Percentiles rank a stretch among this genome's conserved stretches.
These are phyloP conservation scores for Thysanoteuthis rhombus DNA, from an alignment of 2,888 invertebrate genomes.

Conservation along the genomic window DNA sequence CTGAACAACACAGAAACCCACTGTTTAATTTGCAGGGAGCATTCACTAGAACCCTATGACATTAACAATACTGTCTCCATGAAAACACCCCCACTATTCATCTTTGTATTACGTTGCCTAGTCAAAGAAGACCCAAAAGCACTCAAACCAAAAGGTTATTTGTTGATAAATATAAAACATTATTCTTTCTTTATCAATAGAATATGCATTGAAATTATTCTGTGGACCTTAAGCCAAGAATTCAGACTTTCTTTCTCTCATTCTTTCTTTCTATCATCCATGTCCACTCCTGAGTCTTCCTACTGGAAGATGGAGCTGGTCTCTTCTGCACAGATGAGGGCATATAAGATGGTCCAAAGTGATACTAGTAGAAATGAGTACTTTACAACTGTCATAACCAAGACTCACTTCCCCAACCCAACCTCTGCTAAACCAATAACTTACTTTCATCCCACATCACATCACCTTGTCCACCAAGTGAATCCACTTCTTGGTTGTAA, in stretches of 20 bases:
- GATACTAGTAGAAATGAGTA: not conserved
- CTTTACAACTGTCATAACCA: not conserved
- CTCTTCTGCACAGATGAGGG: not conserved
- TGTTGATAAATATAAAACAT: conserved; percentile 1
- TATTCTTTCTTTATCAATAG: not conserved
- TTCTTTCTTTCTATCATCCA: not conserved
- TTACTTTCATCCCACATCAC: not conserved
- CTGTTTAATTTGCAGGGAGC: not conserved
- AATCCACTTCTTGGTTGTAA: no score
- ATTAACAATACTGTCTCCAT: conserved; percentile 12
- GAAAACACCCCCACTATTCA: not conserved
- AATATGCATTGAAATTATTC: not conserved
- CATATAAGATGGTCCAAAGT: not conserved
- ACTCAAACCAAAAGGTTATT: not conserved
- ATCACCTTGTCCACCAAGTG: not conserved
- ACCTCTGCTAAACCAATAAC: not conserved
- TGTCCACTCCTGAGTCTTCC: not conserved
- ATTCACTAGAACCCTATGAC: not conserved
- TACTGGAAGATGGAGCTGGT: not conserved
- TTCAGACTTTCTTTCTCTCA: not conserved
- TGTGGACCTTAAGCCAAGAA: not conserved
- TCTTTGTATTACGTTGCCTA: not conserved
- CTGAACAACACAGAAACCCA: not conserved
- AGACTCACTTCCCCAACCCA: not conserved
- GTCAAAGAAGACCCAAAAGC: not conserved